These are phyloP conservation scores for Holothuria leucospilota DNA, from an alignment of 53 echinoderm and acorn worm species.

Conservation along the genomic window DNA sequence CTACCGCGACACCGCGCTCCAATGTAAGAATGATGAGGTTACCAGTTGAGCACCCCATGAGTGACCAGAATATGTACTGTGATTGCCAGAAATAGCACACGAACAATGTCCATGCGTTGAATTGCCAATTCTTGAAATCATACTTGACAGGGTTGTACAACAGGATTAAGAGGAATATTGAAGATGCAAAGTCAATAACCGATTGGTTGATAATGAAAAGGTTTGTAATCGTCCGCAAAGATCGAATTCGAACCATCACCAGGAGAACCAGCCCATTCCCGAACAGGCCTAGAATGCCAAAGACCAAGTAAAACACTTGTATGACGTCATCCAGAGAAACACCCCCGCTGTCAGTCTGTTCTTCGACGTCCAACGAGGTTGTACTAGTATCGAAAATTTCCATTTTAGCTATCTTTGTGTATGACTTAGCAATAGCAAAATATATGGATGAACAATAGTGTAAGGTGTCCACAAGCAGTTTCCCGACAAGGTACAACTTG, in stretches of 20 bases:
- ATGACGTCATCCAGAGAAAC: not conserved
- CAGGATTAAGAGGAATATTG: not conserved
- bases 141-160: not conserved
- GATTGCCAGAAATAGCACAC: conserved; percentile 32
- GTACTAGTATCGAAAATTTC: too few relatives aligned
- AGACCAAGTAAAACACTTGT: not conserved
- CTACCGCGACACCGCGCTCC: conserved; percentile 54
- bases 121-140: not conserved
- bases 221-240: conserved; percentile 27
- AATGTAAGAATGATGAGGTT: conserved; percentile 53
- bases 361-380: too few relatives aligned
- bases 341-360: too few relatives aligned
- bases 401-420: too few relatives aligned
- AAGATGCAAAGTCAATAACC: not conserved
- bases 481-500: too few relatives aligned
- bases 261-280: conserved; percentile 23
- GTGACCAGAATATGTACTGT: conserved; percentile 28
- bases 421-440: too few relatives aligned
- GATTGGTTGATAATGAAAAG: conserved; percentile 27
- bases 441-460: too few relatives aligned
- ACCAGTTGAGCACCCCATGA: conserved; percentile 24
- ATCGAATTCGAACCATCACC: not conserved
- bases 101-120: not conserved
- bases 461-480: too few relatives aligned
- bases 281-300: conserved; percentile 23